Conservation (phyloP, 1,140 invertebrate genomes). For the Zophobas atratus region DNA sequence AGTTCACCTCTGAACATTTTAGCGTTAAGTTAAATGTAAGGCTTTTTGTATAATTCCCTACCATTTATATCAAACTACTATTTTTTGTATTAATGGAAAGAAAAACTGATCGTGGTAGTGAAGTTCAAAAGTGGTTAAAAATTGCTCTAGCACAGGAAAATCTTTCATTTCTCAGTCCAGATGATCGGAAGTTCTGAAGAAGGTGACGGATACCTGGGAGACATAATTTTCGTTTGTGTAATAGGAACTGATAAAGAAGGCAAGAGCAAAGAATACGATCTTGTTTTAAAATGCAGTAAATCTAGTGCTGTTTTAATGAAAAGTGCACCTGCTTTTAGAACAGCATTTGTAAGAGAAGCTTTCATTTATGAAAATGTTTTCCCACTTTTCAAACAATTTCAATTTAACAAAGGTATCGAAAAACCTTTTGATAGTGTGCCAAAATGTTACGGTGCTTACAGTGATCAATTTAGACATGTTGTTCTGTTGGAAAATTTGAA, state of each 20-base stretch:
- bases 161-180: not conserved
- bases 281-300: not conserved
- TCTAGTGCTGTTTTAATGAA: not conserved
- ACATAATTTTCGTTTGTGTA: constrained; percentile 21
- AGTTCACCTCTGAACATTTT: no score
- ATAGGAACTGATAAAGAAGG: not conserved
- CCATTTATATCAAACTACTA: no score
- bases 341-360: not conserved
- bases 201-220: not conserved
- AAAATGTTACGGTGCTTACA: not conserved
- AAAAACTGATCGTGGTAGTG: not conserved
- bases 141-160: not conserved
- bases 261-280: not conserved
- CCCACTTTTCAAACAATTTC: not conserved
- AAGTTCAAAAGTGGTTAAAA: not conserved
- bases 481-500: constrained; percentile 11
- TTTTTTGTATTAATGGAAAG: not conserved
- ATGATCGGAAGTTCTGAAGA: not conserved
- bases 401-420: not conserved
- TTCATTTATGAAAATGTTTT: not conserved
- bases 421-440: constrained; percentile 7
- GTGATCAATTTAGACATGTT: not conserved
- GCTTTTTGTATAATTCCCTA: no score
- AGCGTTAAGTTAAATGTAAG: no score
- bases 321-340: not conserved